Conservation (phyloP, 2,113 vertebrate genomes). For the Machaerirhynchus nigripectus region DNA sequence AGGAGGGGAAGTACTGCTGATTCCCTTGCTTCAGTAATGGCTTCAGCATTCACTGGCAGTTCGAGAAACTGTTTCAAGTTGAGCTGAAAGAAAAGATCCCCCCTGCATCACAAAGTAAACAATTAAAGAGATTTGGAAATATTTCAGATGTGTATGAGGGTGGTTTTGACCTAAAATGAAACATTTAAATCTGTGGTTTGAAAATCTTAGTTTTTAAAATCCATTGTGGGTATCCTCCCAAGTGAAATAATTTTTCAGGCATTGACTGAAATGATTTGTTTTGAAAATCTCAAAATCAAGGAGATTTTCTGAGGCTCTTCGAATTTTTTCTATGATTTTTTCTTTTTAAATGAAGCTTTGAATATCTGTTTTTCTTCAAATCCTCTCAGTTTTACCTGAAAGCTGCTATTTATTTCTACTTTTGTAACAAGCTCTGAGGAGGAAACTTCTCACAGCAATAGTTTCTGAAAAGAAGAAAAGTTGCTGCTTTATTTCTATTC, state of each 20-base stretch:
- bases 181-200: not conserved
- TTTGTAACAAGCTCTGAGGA: not conserved
- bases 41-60: not conserved
- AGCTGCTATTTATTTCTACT: not conserved
- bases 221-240: accelerated
- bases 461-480: not conserved
- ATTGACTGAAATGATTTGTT: not conserved
- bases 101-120: not conserved
- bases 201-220: not conserved
- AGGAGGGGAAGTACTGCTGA: not conserved
- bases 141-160: not conserved
- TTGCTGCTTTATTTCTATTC: not conserved
- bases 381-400: not conserved
- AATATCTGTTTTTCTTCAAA: not conserved
- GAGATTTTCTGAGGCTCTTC: not conserved
- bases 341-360: not conserved
- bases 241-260: not conserved
- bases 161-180: not conserved
- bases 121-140: not conserved
- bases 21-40: not conserved
- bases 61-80: not conserved
- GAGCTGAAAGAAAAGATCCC: not conserved
- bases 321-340: not conserved
- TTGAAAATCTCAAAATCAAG: not conserved
- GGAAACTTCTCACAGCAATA: not conserved